Conservation (phyloP, 2,113 vertebrate genomes). For the Takifugu bimaculatus region DNA sequence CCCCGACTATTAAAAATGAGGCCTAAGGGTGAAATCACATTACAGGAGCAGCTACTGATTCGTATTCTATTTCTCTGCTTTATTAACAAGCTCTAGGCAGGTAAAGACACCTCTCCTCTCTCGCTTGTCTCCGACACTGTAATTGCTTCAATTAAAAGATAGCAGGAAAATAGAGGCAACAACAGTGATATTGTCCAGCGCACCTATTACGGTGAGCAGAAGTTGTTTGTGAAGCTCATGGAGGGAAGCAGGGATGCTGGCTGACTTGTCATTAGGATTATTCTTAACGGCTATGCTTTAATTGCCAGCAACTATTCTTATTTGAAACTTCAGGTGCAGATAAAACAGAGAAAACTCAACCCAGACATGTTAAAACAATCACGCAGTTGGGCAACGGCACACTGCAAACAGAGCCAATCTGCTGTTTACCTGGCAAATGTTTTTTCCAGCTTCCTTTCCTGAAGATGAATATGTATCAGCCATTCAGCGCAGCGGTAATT, state of each 20-base stretch:
- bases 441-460: slow-evolving; percentile 16
- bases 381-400: no score
- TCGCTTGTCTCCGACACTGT: slow-evolving; percentile 45
- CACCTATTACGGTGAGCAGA: slow-evolving; percentile 16
- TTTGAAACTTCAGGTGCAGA: slow-evolving; percentile 9
- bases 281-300: slow-evolving; percentile 57
- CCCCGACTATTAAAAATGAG: slow-evolving; percentile 66
- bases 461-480: background rate
- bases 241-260: slow-evolving; percentile 35
- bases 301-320: slow-evolving; percentile 38
- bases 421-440: slow-evolving; percentile 17
- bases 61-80: slow-evolving; percentile 55
- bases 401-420: no score
- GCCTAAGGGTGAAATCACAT: slow-evolving; percentile 65
- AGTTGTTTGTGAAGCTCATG: slow-evolving; percentile 42
- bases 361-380: slow-evolving; percentile 12
- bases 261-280: slow-evolving; percentile 56
- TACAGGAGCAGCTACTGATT: slow-evolving; percentile 49
- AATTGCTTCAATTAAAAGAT: slow-evolving; percentile 72
- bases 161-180: slow-evolving; percentile 51
- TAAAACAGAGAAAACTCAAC: slow-evolving; percentile 22
- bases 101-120: slow-evolving; percentile 57
- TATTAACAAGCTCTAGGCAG: slow-evolving; percentile 56
- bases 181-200: slow-evolving; percentile 57
- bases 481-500: no score